Conservation (phyloP, 1,140 invertebrate genomes). For the Chironomus striatipennis region DNA sequence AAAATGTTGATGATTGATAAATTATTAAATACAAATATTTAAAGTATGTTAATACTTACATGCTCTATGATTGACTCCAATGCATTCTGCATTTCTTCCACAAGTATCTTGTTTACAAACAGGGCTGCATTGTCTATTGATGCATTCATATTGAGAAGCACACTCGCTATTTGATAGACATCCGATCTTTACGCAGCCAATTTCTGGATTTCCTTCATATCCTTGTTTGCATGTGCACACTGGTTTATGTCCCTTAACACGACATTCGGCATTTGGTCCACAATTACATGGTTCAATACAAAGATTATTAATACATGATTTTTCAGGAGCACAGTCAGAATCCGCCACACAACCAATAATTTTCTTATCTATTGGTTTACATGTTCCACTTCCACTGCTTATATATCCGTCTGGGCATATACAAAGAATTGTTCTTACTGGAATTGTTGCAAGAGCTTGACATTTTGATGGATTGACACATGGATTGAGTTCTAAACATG, state of each 20-base stretch:
- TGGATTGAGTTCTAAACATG: conserved; percentile 66
- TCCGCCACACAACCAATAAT: conserved; percentile 64
- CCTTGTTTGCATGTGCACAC: conserved; percentile 72
- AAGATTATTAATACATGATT: conserved; percentile 67
- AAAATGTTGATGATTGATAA: background rate
- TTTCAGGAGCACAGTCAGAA: conserved; percentile 62
- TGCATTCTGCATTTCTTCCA: conserved; percentile 62
- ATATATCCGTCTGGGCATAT: conserved; percentile 80
- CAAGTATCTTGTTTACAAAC: conserved; percentile 65
- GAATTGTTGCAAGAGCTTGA: conserved; percentile 66
- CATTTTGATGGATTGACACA: conserved; percentile 72
- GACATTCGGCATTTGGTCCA: conserved; percentile 69
- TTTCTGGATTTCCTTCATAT: conserved; percentile 71
- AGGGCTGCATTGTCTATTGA: conserved; percentile 68
- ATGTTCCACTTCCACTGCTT: conserved; percentile 70
- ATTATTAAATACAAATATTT: background rate
- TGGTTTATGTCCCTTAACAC: conserved; percentile 71
- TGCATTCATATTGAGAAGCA: conserved; percentile 63
- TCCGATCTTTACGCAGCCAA: conserved; percentile 60
- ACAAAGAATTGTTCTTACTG: conserved; percentile 81
- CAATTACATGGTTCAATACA: conserved; percentile 76
- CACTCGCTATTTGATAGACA: conserved; percentile 67
- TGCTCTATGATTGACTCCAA: conserved; percentile 66
- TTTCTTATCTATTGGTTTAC: conserved; percentile 57
- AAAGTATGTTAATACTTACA: background rate